Percentiles rank a stretch among this genome's conserved stretches.
Evolutionary conservation across 2,797 vertebrate species (phyloP).

Genomic region (Phoxinus dragarum): DNA sequence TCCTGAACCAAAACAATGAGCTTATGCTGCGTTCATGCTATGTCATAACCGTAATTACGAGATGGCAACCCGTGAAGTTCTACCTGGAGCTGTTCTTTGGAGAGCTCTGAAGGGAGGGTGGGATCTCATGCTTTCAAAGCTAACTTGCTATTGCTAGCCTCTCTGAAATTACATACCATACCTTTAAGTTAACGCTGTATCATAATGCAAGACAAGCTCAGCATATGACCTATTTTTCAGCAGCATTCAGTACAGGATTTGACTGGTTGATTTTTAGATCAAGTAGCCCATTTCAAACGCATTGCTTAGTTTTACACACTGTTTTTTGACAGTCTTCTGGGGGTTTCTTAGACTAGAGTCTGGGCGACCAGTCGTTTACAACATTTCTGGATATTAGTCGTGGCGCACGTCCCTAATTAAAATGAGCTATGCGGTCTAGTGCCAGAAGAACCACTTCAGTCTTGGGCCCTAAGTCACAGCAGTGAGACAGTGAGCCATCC

Average conservation of each 20-base stretch:
- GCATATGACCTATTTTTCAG: background rate
- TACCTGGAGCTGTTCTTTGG: no score
- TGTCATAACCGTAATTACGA: no score
- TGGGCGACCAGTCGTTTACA: background rate
- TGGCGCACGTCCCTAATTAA: background rate
- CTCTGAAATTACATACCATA: no score
- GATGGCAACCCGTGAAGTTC: no score
- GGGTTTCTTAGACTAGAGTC: background rate
- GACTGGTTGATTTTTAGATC: background rate
- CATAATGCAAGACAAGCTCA: background rate
- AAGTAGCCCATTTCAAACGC: background rate
- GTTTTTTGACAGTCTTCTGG: background rate
- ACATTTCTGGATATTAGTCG: background rate
- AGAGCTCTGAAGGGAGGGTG: no score
- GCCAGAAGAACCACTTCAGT: slow-evolving; percentile 8
- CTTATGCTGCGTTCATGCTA: no score
- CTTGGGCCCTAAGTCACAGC: background rate
- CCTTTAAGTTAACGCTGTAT: background rate
- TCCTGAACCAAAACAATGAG: no score
- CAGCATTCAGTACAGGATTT: background rate
- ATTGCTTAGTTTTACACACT: background rate
- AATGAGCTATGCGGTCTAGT: background rate
- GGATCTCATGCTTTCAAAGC: no score
- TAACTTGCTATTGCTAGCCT: no score
- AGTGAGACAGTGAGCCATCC: slow-evolving; percentile 46